Evolutionary conservation across 2,888 invertebrate genomes (phyloP).

Genomic region (Operophtera brumata): DNA sequence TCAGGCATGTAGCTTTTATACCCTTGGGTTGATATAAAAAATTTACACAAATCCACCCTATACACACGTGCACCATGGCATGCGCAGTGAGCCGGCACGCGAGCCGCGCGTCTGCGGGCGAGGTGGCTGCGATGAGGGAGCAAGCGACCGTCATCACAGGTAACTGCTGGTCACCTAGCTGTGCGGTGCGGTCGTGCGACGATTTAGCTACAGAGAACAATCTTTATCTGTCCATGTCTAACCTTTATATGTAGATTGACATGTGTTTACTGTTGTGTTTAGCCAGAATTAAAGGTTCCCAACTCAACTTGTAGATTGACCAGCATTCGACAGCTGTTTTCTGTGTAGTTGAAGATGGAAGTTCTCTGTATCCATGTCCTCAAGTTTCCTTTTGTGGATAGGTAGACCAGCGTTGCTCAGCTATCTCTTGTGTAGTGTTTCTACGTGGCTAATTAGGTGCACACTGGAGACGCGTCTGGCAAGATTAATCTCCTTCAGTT

Average conservation of each 20-base stretch:
- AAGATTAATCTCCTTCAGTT: background rate
- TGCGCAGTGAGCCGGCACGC: conserved; percentile 77
- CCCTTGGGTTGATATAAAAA: too few relatives aligned
- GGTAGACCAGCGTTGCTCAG: too few relatives aligned
- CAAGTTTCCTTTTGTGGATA: too few relatives aligned
- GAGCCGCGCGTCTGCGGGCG: conserved; percentile 65
- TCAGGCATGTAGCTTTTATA: too few relatives aligned
- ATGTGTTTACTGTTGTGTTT: too few relatives aligned
- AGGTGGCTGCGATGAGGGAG: conserved; percentile 60
- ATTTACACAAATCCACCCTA: conserved; percentile 11
- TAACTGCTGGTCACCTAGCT: conserved; percentile 13
- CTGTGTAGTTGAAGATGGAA: too few relatives aligned
- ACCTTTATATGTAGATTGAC: background rate
- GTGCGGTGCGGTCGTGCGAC: conserved; percentile 22
- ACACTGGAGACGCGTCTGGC: background rate
- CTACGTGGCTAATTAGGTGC: too few relatives aligned
- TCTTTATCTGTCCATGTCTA: background rate
- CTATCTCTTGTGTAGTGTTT: too few relatives aligned
- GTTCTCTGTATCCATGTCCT: too few relatives aligned
- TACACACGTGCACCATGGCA: conserved; percentile 44
- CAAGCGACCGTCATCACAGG: conserved; percentile 55
- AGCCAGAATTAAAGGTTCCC: too few relatives aligned
- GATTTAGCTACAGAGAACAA: background rate
- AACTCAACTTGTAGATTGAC: too few relatives aligned
- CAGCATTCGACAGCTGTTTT: too few relatives aligned